These are phyloP conservation scores for Hypotaenidia philippensis DNA, from an alignment of 2,797 vertebrate genomes.

Conservation along the genomic window DNA sequence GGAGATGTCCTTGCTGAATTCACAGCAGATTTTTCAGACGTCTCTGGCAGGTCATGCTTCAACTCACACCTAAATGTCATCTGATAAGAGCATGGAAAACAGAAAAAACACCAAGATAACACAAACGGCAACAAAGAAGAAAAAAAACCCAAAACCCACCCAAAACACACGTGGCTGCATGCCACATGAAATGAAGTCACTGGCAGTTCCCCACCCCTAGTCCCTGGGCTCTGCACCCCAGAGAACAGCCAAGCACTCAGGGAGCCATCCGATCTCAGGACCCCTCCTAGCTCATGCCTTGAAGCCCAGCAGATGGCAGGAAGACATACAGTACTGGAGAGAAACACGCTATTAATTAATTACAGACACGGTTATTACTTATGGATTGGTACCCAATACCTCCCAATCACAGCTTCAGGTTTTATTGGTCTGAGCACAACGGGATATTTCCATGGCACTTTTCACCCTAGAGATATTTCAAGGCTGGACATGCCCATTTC, in stretches of 20 bases:
- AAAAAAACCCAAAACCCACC: no score
- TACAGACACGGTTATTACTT: accelerated
- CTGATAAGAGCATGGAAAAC: background rate
- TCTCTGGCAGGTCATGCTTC: background rate
- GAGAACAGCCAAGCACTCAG: background rate
- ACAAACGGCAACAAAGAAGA: no score
- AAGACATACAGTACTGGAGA: background rate
- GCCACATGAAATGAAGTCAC: background rate
- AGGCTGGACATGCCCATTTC: background rate
- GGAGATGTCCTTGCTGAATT: background rate
- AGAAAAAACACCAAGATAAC: background rate
- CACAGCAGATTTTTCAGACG: background rate
- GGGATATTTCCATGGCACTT: background rate
- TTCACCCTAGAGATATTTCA: background rate
- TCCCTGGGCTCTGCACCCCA: background rate
- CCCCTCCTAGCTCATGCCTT: background rate
- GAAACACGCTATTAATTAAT: background rate
- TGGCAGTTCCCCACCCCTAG: background rate
- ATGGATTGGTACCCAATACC: accelerated
- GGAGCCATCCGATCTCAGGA: background rate
- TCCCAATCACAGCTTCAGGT: background rate
- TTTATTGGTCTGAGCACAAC: background rate
- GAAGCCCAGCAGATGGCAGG: conserved; percentile 43
- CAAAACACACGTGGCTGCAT: accelerated
- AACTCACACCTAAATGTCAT: background rate